Evolutionary conservation across 2,888 invertebrate genomes (phyloP), one percentile per base, ranked within the genome.

Genomic region (Tenthredo notha): DNA sequence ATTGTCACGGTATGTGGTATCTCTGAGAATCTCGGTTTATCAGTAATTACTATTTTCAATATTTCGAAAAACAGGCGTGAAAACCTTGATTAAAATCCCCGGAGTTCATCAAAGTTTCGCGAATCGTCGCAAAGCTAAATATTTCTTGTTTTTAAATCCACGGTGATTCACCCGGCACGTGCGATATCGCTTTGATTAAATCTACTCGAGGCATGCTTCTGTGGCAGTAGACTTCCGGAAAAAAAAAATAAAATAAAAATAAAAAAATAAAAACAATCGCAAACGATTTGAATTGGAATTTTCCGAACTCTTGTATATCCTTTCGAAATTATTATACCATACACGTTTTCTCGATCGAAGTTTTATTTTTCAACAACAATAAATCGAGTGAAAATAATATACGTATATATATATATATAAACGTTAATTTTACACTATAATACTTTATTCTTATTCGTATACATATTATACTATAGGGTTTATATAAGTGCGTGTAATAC

Each of bases 141-240:
- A 33, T 77, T n/a, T 33, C 29, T 77, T 77, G 77, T 77, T 77
- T 77, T 77, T 54, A 5, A 80, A 80, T 61, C 40, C n/a, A 77
- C 80, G 80, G 61, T 80, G 80, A 80, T 80, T 80, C 80, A 80
- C 33, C 58, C 80, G 80, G 61, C 80, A 80, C 80, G 80, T 80
- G 80, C 61, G 80, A 61, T 21, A 61, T 25, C 9, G 37, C n/a
- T 54, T 77, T 6, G 33, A 77, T 77, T 33, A 33, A 77, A 77
- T 77, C 50, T 33, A 37, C 58, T n/a, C 37, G 33, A 54, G n/a
- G 29, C 37, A 33, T 58, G 43, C 29, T 33, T n/a, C 37, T 50
- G 12, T 2, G 25, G n/a, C 58, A 3, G 3, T 33, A 77, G 80
- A 80, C 58, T 80, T 80, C 80, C 61, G 58, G 80, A 80, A 50